Evolutionary conservation across 2,797 vertebrate genomes (phyloP).

Genomic region (Helostoma temminkii): DNA sequence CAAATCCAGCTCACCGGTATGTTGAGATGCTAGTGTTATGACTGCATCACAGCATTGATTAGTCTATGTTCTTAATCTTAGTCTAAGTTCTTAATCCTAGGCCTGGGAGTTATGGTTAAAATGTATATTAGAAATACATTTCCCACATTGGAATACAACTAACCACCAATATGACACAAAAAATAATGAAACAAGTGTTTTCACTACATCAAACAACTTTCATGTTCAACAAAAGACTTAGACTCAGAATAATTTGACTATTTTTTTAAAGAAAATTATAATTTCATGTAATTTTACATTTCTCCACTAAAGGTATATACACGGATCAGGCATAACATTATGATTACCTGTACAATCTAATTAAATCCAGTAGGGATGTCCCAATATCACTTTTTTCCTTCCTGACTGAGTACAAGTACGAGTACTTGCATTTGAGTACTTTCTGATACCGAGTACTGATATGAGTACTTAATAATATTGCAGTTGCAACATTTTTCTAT

Average conservation of each 20-base stretch:
- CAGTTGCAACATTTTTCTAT: no score
- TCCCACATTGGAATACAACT: neutral
- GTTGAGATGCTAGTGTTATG: neutral
- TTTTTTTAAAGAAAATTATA: no score
- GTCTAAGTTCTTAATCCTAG: neutral
- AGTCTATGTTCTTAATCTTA: neutral
- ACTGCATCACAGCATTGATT: neutral
- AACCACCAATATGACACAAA: neutral
- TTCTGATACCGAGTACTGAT: no score
- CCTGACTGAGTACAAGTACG: no score
- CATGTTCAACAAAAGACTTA: neutral
- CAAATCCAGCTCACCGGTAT: conserved; percentile 86
- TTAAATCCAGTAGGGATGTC: no score
- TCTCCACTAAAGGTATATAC: neutral
- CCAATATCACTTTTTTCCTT: no score
- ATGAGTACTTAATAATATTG: no score
- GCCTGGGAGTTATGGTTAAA: neutral
- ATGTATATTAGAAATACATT: neutral
- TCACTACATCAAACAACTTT: neutral
- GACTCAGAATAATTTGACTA: neutral
- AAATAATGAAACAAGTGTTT: neutral
- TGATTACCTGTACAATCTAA: no score
- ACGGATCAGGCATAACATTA: no score
- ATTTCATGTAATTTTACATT: neutral
- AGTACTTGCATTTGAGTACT: no score